Base-by-base conservation (phyloP, 2,888 invertebrate species). In the Dicycla oo region DNA sequence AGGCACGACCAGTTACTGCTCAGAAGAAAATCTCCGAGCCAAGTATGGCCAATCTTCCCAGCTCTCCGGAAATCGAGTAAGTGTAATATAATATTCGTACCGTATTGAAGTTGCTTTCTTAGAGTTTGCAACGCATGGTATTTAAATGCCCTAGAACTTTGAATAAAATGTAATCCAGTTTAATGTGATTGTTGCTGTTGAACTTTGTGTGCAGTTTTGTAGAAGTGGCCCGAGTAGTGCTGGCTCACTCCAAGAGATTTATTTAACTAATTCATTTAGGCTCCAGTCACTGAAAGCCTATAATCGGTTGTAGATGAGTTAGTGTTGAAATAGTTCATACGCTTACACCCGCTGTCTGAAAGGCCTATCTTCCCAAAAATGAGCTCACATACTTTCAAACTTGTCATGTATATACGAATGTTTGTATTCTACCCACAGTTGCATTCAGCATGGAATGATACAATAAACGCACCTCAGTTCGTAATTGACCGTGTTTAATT, bases 41-140 rank as follows among this genome's bases (percentile, higher is more conserved):
- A 1, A 96, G 95, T 65, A 96, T 97, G 86, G 94, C 96, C 2
- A 97, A 97, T 86, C 92, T 97, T 54, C 97, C 97, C 11, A 97
- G 97, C 47, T 97, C 97, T 2, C 97, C 97, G 0, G 97, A 97
- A 85, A 95, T 97, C 71, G 97, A 97, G 97, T 97, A 94, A 97
- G 97, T 91, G 67, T 13, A n/a, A 6, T 6, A 6, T 26, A 26
- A 15, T 30, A 0, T n/a, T 49, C 1, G 69, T 73, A 84, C 84
- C 84, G 84, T 86, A 78, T 53, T 62, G 64, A 69, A 66, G 79
- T 77, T 85, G 81, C 60, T 78, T 84, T n/a, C n/a, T n/a, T 81
- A 83, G 79, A 80, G 78, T 84, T 85, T 82, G 87, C 82, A 81
- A 84, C 82, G 88, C 88, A 88, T 88, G 88, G 80, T 85, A 84